Evolutionary conservation across 2,797 vertebrate genomes (phyloP).

Genomic region (Cephalopachus bancanus): DNA sequence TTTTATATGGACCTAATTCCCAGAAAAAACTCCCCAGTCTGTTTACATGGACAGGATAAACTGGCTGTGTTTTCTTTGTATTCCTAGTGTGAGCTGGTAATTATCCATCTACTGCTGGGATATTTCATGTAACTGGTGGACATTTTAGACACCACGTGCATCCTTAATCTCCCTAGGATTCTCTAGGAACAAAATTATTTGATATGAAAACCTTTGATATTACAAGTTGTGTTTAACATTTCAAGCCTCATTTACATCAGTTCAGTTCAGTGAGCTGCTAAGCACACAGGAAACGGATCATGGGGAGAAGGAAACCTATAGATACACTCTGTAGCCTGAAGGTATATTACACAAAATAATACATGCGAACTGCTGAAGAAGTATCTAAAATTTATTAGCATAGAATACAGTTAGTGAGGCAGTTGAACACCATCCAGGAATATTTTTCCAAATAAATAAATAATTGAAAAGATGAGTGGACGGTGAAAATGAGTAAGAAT

Average conservation of each 20-base stretch:
- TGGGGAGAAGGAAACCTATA: slow-evolving; percentile 69
- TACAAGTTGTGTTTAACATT: slow-evolving; percentile 90
- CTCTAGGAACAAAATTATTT: slow-evolving; percentile 87
- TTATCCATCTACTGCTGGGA: slow-evolving; percentile 77
- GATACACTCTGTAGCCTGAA: slow-evolving; percentile 78
- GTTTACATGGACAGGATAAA: slow-evolving; percentile 72
- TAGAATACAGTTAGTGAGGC: background rate
- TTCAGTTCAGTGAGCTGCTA: slow-evolving; percentile 85
- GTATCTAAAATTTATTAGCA: slow-evolving; percentile 63
- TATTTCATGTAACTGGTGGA: slow-evolving; percentile 79
- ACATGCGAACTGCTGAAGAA: slow-evolving; percentile 63
- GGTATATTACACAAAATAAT: slow-evolving; percentile 68
- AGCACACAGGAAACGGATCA: slow-evolving; percentile 73
- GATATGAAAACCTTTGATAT: slow-evolving; percentile 88
- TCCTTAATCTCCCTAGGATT: slow-evolving; percentile 87
- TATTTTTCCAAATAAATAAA: slow-evolving; percentile 44
- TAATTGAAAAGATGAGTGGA: slow-evolving; percentile 15
- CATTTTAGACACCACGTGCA: slow-evolving; percentile 78
- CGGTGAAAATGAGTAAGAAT: background rate
- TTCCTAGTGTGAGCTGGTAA: slow-evolving; percentile 75
- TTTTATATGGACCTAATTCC: slow-evolving; percentile 59
- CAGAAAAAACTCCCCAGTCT: slow-evolving; percentile 18
- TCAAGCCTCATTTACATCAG: slow-evolving; percentile 88
- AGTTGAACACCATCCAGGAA: background rate
- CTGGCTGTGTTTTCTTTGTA: slow-evolving; percentile 68